Base-by-base conservation (phyloP, 2,888 invertebrate genomes). In the Patella caerulea region DNA sequence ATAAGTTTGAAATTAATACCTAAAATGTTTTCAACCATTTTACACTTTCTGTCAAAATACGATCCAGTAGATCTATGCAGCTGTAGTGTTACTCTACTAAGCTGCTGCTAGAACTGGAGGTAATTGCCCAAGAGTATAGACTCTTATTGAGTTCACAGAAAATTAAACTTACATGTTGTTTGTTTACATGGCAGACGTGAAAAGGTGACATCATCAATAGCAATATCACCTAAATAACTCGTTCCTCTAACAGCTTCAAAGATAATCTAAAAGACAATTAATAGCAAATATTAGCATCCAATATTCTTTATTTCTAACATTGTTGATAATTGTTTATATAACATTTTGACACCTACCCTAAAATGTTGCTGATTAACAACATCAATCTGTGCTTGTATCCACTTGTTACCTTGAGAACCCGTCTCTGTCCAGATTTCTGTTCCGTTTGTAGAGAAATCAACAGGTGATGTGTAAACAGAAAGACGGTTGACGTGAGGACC, bases 201-300 rank as follows among this genome's bases (percentile, higher is more conserved):
- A 75, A 83, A 89, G 19, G 76, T 80, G 65, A 89, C 85, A 77
- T 90, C 90, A 85, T 89, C 90, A 80, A 90, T 79, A 24, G 87
- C 88, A 69, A 89, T 88, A 76, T 88, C 87, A 17, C 88, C 88
- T 77, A 79, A 81, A 78, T 85, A 87, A 79, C 83, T 85, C 34
- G 78, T 81, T 14, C 89, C 89, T 70, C 83, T 79, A 15, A 80
- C 73, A n/a, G 82, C 86, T 19, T 85, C 84, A 72, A 86, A 78
- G 29, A 81, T 78, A 69, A 85, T 78, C 85, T 85, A 78, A 24
- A 77, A 72, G 45, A 45, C 9, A 45, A 9, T n/a, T 65, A 65
- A 65, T 24, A n/a, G 0, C 7, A 65, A n/a, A 12, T 19, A 19
- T n/a, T 19, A 24, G 65, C 11, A 7, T 12, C 12, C 65, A 65